Evolutionary conservation across 1,140 invertebrate genomes (phyloP), one percentile per base, ranked within the genome.

Genomic region (Drosophila grimshawi): DNA sequence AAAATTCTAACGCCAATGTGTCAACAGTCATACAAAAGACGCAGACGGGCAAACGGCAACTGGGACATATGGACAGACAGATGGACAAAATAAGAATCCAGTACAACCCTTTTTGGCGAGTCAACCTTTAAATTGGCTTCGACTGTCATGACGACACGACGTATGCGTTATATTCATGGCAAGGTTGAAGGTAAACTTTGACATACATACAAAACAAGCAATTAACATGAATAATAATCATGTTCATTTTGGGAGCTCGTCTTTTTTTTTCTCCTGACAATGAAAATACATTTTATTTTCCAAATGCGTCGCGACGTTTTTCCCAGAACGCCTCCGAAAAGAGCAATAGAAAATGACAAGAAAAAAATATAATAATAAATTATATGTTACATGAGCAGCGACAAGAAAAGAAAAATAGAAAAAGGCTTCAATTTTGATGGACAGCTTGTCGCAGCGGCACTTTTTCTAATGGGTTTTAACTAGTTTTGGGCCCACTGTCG

Each of bases 151-250:
- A 51, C 79, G 76, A 89, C 85, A 78, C 77, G 85, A 76, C 85
- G 74, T 85, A 83, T 89, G 76, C 65, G 85, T 53, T 76, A 89
- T 89, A 78, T 83, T 74, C 57, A 68, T 62, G 68, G 32, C 49
- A 69, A 62, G 41, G 49, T 61, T 41, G 71, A 73, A 53, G 43
- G 29, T 39, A 53, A 65, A 77, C 49, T 48, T 61, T 55, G 53
- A 60, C 61, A 78, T 69, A 73, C 52, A 71, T 73, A 81, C 75
- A 73, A 81, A 78, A 79, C 81, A 81, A 89, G 85, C 80, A 89
- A 85, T 89, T 89, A 89, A 89, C 74, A 81, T 73, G 77, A 81
- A 89, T 81, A 81, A 89, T 83, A 81, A 67, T 51, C 35, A 60
- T 66, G 73, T 46, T 57, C 59, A 48, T 10, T 19, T 56, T 49